Evolutionary conservation across 2,797 vertebrate species (phyloP).

Genomic region (Mormyrus proboscirostris): DNA sequence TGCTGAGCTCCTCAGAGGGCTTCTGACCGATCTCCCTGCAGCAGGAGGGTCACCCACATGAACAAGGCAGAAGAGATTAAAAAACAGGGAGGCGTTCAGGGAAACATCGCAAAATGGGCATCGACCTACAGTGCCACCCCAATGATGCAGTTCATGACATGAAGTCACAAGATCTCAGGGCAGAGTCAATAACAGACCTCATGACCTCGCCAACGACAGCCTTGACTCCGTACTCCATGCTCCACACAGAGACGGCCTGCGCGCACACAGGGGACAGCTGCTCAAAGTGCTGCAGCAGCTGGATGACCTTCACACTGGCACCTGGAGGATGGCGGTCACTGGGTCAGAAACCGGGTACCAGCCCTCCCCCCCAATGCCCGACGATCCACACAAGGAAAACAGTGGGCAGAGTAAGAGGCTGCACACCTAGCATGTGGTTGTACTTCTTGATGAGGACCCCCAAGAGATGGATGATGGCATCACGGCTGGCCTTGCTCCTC

Average conservation of each 20-base stretch:
- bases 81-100: background rate
- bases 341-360: background rate
- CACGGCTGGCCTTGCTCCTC: conserved; percentile 75
- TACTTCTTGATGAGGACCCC: conserved; percentile 79
- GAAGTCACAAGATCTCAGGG: background rate
- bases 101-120: background rate
- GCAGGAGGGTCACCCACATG: background rate
- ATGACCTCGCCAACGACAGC: conserved; percentile 84
- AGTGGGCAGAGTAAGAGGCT: background rate
- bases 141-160: background rate
- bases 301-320: conserved; percentile 85
- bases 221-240: conserved; percentile 80
- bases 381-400: background rate
- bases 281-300: conserved; percentile 91
- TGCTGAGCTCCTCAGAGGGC: conserved; percentile 74
- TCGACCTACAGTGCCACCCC: background rate
- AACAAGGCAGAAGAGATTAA: background rate
- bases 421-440: conserved; percentile 78
- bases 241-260: conserved; percentile 80
- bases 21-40: conserved; percentile 88
- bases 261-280: conserved; percentile 81
- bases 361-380: background rate
- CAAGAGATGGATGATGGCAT: conserved; percentile 76
- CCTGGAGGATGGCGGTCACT: conserved; percentile 52
- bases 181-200: conserved; percentile 56